Conservation (phyloP, 1,140 invertebrate species). For the Diachasmimorpha longicaudata region DNA sequence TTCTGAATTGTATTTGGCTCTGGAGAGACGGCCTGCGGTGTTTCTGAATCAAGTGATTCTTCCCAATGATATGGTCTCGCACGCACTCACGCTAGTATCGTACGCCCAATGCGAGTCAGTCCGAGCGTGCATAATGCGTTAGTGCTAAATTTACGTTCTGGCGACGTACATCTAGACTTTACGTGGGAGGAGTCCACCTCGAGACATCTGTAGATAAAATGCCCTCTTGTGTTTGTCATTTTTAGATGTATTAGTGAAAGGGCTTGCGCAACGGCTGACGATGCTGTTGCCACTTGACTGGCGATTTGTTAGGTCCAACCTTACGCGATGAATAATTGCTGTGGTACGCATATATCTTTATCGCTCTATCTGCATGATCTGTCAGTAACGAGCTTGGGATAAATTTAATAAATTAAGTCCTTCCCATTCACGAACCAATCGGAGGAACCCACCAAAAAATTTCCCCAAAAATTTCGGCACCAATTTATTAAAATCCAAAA, state of each 20-base stretch:
- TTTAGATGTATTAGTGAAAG: conserved; percentile 12
- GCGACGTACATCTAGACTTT: conserved; percentile 47
- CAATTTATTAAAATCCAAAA: no score
- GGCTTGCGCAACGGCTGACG: conserved; percentile 46
- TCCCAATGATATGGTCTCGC: conserved; percentile 3
- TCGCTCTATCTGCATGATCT: conserved; percentile 2
- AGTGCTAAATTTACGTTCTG: conserved; percentile 56
- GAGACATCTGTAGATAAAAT: conserved; percentile 22
- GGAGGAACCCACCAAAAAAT: no score
- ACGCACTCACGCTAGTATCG: conserved; percentile 34
- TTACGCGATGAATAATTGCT: conserved; percentile 60
- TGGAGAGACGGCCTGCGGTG: background rate
- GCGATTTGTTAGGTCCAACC: conserved; percentile 61
- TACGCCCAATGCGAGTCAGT: conserved; percentile 50
- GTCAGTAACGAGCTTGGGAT: background rate
- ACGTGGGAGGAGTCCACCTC: conserved; percentile 48
- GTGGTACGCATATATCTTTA: conserved; percentile 27
- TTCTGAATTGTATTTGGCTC: background rate
- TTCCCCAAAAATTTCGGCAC: no score
- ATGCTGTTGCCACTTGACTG: conserved; percentile 60
- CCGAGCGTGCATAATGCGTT: conserved; percentile 58
- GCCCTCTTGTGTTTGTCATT: conserved; percentile 31
- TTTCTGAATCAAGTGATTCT: conserved; percentile 9
- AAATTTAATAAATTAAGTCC: background rate
- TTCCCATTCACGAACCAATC: no score